Percentiles rank a stretch among this genome's conserved stretches.
Conservation (phyloP, 2,888 invertebrate species). For the Tipula confusa region DNA sequence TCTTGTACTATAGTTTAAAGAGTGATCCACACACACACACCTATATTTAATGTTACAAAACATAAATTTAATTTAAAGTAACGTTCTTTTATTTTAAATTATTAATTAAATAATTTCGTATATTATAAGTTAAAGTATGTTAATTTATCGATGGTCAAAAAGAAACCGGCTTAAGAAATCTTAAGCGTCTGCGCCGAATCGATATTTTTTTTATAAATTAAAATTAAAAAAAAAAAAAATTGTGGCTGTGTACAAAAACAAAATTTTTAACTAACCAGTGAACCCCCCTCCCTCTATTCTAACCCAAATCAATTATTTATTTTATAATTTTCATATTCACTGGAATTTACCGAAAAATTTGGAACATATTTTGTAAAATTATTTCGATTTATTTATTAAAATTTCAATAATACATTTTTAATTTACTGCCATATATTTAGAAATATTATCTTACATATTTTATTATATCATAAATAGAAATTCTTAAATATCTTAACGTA, state of each 20-base stretch:
- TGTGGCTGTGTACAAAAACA: neutral
- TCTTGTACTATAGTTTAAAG: neutral
- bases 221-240: neutral
- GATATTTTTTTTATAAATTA: slow-evolving; percentile 12
- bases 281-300: no score
- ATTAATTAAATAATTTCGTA: neutral
- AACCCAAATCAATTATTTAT: neutral
- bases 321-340: neutral
- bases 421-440: neutral
- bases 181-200: neutral
- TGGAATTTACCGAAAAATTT: neutral
- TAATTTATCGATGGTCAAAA: neutral
- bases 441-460: neutral
- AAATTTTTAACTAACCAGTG: neutral
- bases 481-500: neutral
- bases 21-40: neutral
- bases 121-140: neutral
- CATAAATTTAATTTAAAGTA: neutral
- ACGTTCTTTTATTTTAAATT: neutral
- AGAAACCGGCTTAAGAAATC: neutral
- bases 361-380: neutral
- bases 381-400: neutral
- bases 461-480: neutral
- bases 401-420: neutral
- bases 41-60: neutral